Base-by-base conservation (phyloP, 2,888 invertebrate genomes). In the Myopa testacea region DNA sequence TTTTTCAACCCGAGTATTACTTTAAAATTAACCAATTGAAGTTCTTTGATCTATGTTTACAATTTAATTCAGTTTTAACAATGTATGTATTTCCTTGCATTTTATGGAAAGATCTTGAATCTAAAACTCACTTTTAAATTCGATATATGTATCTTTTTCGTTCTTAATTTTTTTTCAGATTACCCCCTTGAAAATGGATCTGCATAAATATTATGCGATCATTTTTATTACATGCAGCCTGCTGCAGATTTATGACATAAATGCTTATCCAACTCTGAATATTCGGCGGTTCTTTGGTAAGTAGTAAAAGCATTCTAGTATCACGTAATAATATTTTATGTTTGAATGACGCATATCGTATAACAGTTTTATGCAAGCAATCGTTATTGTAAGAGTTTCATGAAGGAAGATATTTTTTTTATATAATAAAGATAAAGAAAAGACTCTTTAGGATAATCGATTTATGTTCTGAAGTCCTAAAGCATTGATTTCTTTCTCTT, bases 251-350 rank as follows among this genome's bases (percentile, higher is more conserved):
- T 80, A 81, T 74, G 82, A 78, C 16, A 79, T 80, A 52, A 81
- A 85, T 45, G 87, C 86, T 76, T 87, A 86, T 82, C 86, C 87
- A 73, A 86, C 87, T n/a, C 82, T 87, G 75, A 84, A 84, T 78
- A 81, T 83, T 70, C 83, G 82, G 60, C 81, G 82, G 76, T 80
- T 84, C 69, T 83, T 83, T 78, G 83, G 83, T 83, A 82, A 82
- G 83, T 82, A 50, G 58, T 70, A 72, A 52, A 70, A 50, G 40
- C 16, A 4, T 34, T 37, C 8, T 14, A 40, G 10, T 40, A 40
- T 67, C 10, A 2, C 4, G 10, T 55, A 55, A 0, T n/a, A 55
- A 55, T n/a, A n/a, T 5, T 70, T 37, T 6, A 70, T 4, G 37
- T 67, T 12, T 26, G 26, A 26, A 26, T 26, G 1, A 26, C 26